Conservation (phyloP, 2,888 invertebrate genomes). For the Alitta virens region DNA sequence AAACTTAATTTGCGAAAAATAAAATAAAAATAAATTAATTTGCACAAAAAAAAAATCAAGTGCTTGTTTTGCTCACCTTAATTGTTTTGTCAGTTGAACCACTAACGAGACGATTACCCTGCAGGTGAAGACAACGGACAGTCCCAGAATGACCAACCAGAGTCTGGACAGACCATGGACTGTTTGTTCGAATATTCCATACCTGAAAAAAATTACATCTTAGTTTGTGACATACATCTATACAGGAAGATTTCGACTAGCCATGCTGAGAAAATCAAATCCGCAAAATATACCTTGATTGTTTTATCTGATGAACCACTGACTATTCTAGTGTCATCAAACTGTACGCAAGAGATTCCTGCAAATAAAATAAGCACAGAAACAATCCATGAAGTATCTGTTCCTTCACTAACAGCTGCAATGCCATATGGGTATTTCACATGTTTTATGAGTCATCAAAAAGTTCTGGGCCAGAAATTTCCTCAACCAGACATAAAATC, state of each 20-base stretch:
- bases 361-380: conserved; percentile 6
- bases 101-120: conserved; percentile 72
- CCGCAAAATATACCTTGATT: conserved; percentile 59
- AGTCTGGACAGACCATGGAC: conserved; percentile 61
- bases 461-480: too few species aligned
- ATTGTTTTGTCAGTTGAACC: conserved; percentile 91
- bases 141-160: conserved; percentile 61
- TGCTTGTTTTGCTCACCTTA: conserved; percentile 59
- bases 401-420: too few species aligned
- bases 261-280: conserved; percentile 2
- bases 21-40: too few species aligned
- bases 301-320: conserved; percentile 62
- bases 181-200: conserved; percentile 61
- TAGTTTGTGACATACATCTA: too few species aligned
- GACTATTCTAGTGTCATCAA: conserved; percentile 61
- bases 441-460: too few species aligned
- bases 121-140: conserved; percentile 60
- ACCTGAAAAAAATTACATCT: conserved; percentile 43
- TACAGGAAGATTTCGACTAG: too few species aligned
- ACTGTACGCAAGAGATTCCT: conserved; percentile 61
- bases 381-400: not conserved
- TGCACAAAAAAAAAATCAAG: too few species aligned
- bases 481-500: too few species aligned
- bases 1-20: not conserved
- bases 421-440: too few species aligned